Conservation (phyloP, 2,113 vertebrate genomes). For the Rhinopomastus cyanomelas region DNA sequence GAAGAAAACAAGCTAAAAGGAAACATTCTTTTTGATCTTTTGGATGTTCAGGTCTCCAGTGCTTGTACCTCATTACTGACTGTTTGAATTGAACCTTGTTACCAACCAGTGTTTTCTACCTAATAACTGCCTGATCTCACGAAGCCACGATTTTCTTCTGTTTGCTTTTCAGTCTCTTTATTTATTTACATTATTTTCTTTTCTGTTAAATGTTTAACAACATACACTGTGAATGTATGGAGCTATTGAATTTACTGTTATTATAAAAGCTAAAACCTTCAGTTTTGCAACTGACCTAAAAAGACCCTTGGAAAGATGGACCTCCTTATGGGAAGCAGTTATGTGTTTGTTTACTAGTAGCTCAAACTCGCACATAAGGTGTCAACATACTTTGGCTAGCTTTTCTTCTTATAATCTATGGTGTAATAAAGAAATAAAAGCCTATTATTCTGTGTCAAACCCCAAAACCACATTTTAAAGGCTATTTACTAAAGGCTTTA, state of each 20-base stretch:
- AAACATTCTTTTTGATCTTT: slow-evolving; percentile 48
- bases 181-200: slow-evolving; percentile 34
- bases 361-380: neutral
- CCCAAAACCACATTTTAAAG: neutral
- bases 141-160: neutral
- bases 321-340: neutral
- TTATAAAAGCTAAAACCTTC: neutral
- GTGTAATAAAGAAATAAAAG: neutral
- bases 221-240: neutral
- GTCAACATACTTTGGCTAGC: neutral
- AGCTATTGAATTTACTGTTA: neutral
- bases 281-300: neutral
- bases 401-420: neutral
- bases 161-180: neutral
- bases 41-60: neutral
- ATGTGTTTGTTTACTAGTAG: neutral
- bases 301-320: neutral
- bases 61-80: slow-evolving; percentile 34
- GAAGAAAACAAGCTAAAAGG: slow-evolving; percentile 20
- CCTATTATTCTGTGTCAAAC: neutral
- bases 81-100: slow-evolving; percentile 9
- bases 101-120: neutral
- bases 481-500: neutral
- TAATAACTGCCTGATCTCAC: neutral
- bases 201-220: neutral